Conservation (phyloP, 1,140 invertebrate species). For the Neodiprion fabricii region DNA sequence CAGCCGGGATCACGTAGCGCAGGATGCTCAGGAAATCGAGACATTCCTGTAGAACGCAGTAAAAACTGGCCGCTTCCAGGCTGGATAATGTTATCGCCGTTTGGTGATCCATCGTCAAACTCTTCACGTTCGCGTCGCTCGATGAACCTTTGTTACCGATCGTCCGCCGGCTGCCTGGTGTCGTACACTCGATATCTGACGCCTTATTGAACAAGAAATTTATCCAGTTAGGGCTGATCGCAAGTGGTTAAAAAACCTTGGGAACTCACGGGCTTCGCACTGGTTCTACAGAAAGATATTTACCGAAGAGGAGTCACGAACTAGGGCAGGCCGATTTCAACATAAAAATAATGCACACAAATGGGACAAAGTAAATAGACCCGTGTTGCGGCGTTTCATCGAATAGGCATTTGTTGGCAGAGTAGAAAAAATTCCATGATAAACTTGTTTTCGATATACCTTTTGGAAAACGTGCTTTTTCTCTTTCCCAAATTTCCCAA, state of each 20-base stretch:
- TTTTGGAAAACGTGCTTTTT: too few relatives aligned
- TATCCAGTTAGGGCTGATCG: not conserved
- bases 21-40: slow-evolving; percentile 36
- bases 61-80: slow-evolving; percentile 32
- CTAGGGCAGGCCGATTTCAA: too few relatives aligned
- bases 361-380: too few relatives aligned
- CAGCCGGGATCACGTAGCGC: slow-evolving; percentile 31
- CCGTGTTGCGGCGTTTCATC: too few relatives aligned
- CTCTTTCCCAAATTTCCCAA: too few relatives aligned
- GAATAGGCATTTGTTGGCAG: too few relatives aligned
- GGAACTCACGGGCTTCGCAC: too few relatives aligned
- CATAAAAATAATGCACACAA: too few relatives aligned
- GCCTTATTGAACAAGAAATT: not conserved
- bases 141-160: not conserved
- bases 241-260: not conserved
- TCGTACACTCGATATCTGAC: slow-evolving; percentile 25
- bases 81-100: slow-evolving; percentile 21
- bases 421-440: too few relatives aligned
- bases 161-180: not conserved
- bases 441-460: too few relatives aligned
- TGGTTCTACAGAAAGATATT: too few relatives aligned
- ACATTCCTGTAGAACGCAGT: slow-evolving; percentile 31
- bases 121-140: slow-evolving; percentile 30
- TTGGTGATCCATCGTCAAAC: slow-evolving; percentile 29
- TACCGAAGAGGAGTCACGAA: too few relatives aligned